Conservation (phyloP, 2,888 invertebrate genomes). For the Tinea pellionella region DNA sequence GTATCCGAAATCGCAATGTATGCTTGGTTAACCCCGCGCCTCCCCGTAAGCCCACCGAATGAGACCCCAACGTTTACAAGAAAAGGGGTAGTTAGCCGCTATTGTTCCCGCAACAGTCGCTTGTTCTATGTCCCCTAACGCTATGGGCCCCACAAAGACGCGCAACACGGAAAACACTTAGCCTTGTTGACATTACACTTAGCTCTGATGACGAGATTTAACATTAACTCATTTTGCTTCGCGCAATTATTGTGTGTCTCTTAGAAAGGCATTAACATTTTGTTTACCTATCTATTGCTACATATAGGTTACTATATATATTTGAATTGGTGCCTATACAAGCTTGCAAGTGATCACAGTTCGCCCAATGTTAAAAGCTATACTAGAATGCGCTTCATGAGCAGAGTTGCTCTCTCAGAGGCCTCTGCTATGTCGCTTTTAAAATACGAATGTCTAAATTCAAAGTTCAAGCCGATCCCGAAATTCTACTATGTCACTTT, state of each 20-base stretch:
- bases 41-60: conserved; percentile 31
- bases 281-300: too few relatives aligned
- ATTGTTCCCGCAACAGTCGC: conserved; percentile 35
- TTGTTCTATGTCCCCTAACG: conserved; percentile 6
- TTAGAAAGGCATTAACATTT: too few relatives aligned
- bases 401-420: too few relatives aligned
- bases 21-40: conserved; percentile 66
- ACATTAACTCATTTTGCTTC: neutral
- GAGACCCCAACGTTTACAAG: conserved; percentile 39
- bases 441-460: too few relatives aligned
- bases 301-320: too few relatives aligned
- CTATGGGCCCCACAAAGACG: conserved; percentile 49
- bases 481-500: too few relatives aligned
- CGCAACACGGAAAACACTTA: conserved; percentile 58
- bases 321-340: too few relatives aligned
- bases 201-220: conserved; percentile 27
- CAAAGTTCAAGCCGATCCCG: too few relatives aligned
- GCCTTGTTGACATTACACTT: conserved; percentile 66
- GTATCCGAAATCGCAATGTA: conserved; percentile 57
- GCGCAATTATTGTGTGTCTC: neutral
- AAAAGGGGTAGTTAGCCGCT: conserved; percentile 68
- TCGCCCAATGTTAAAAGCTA: too few relatives aligned
- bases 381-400: too few relatives aligned
- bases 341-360: too few relatives aligned
- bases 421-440: too few relatives aligned